A percentile compares a stretch with the other conserved stretches of the same genome.
Conservation (phyloP, 1,140 invertebrate genomes). For the Zaprionus taronus region DNA sequence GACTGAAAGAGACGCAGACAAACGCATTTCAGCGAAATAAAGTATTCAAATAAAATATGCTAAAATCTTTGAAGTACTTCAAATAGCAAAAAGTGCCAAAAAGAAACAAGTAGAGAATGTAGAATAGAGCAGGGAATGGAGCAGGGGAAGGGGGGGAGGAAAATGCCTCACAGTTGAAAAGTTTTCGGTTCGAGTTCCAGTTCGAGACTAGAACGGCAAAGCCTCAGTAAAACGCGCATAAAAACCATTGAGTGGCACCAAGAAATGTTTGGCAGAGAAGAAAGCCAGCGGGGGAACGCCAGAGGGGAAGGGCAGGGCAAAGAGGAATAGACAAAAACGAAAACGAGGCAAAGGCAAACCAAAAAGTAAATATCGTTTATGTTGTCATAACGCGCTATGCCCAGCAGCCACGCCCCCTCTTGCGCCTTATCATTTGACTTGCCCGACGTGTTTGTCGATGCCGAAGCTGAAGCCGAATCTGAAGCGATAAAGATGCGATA, state of each 20-base stretch:
- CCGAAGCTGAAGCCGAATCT: neutral
- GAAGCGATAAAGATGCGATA: conserved; percentile 79
- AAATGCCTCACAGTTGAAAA: conserved; percentile 64
- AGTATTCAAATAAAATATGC: conserved; percentile 83
- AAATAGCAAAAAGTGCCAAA: conserved; percentile 74
- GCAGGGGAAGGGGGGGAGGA: conserved; percentile 18
- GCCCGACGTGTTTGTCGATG: conserved; percentile 52
- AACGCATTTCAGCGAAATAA: conserved; percentile 77
- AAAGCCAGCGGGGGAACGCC: neutral
- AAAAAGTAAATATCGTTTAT: conserved; percentile 83
- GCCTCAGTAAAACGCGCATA: conserved; percentile 37
- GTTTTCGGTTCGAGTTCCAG: conserved; percentile 48
- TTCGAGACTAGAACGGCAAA: conserved; percentile 50
- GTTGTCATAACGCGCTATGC: conserved; percentile 81
- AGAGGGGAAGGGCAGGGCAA: conserved; percentile 14
- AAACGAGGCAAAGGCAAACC: conserved; percentile 48
- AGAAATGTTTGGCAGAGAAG: conserved; percentile 25
- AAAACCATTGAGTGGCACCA: conserved; percentile 37
- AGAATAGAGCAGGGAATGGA: neutral
- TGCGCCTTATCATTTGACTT: conserved; percentile 76
- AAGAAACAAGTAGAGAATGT: conserved; percentile 43
- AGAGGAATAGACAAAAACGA: conserved; percentile 37
- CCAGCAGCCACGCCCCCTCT: conserved; percentile 39
- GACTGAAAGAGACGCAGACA: conserved; percentile 34
- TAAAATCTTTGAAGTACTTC: conserved; percentile 83